phyloP scores from a whole-genome alignment of 2,888 invertebrate species.

The Ophioninae sp. region DNA sequence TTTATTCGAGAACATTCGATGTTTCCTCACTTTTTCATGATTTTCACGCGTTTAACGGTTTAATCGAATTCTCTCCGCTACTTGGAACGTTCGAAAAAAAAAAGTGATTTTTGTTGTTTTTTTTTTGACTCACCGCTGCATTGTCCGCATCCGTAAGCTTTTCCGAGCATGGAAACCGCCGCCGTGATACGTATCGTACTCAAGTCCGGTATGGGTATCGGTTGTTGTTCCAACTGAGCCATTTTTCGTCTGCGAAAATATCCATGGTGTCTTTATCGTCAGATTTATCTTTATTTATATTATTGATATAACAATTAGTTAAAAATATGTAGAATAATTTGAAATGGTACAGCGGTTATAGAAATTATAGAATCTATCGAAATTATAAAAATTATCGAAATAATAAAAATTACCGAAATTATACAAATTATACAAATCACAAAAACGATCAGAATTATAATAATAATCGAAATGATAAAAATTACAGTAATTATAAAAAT shows the following conservation, averaged over 20 bases:
- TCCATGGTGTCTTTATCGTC: not conserved
- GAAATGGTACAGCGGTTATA: too few species aligned
- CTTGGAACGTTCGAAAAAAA: not conserved
- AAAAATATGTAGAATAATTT: too few species aligned
- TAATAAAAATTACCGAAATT: too few species aligned
- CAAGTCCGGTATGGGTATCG: conserved; percentile 82
- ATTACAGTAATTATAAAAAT: conserved; percentile 5
- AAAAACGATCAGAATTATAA: too few species aligned
- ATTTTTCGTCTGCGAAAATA: conserved; percentile 65
- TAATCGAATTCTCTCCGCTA: not conserved
- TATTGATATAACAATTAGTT: too few species aligned
- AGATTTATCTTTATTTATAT: too few species aligned
- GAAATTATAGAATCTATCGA: too few species aligned
- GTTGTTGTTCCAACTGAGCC: conserved; percentile 79
- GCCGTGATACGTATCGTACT: conserved; percentile 82
- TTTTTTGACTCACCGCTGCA: conserved; percentile 78
- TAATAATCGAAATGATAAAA: conserved; percentile 48
- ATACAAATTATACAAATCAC: too few species aligned
- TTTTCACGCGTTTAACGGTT: not conserved
- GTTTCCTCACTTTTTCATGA: not conserved
- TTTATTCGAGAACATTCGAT: not conserved
- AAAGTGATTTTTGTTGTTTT: not conserved
- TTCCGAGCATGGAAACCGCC: conserved; percentile 83
- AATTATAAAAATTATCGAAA: too few species aligned
- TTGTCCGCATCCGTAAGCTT: conserved; percentile 82